Conservation (phyloP, 2,888 invertebrate genomes). For the Nephrotoma flavescens region DNA sequence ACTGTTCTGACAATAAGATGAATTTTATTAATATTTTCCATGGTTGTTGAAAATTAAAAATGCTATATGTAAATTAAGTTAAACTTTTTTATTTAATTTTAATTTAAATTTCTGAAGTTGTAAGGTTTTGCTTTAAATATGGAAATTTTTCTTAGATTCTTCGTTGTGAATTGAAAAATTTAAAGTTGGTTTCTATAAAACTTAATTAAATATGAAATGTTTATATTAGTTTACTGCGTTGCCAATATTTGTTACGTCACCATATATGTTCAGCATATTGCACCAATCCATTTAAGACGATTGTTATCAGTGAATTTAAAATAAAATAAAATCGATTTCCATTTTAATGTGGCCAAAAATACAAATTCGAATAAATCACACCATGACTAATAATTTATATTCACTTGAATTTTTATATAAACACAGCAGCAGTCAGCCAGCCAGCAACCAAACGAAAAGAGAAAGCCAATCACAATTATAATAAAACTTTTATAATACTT, state of each 20-base stretch:
- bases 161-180: background rate
- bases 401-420: background rate
- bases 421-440: background rate
- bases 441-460: background rate
- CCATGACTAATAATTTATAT: background rate
- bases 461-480: background rate
- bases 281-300: background rate
- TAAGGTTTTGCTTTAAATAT: background rate
- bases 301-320: background rate
- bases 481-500: background rate
- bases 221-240: no score
- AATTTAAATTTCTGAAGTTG: background rate
- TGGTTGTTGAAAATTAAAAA: background rate
- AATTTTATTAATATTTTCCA: background rate
- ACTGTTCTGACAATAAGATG: background rate
- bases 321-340: background rate
- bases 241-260: background rate
- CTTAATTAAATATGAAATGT: background rate
- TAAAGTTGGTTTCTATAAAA: background rate
- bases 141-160: background rate
- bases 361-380: background rate
- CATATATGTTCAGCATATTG: background rate
- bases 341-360: background rate
- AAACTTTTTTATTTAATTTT: background rate
- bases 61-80: background rate